Evolutionary conservation across 2,888 invertebrate species (phyloP).

Genomic region (Apotomis capreana): DNA sequence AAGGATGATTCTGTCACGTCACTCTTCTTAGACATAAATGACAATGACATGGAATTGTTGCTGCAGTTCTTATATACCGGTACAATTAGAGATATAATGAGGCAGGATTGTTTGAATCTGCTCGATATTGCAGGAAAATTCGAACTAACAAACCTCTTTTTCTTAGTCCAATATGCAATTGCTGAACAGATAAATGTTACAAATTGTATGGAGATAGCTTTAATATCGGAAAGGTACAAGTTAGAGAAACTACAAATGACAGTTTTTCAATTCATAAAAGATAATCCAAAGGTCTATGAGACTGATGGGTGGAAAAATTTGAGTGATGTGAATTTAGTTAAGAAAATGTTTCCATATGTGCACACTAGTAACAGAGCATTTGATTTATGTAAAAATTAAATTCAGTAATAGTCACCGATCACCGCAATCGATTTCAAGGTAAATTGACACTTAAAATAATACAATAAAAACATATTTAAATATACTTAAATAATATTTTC

Average conservation of each 20-base stretch:
- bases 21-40: conserved; percentile 57
- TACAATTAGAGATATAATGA: conserved; percentile 59
- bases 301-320: conserved; percentile 66
- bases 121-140: conserved; percentile 63
- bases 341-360: conserved; percentile 59
- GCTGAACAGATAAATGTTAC: conserved; percentile 59
- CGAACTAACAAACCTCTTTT: conserved; percentile 57
- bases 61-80: conserved; percentile 70
- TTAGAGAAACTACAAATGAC: conserved; percentile 56
- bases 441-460: not conserved
- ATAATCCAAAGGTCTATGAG: conserved; percentile 61
- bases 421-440: not conserved
- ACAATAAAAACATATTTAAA: not conserved
- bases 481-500: too few relatives aligned
- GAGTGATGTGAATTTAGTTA: conserved; percentile 65
- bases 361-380: conserved; percentile 27
- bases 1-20: conserved; percentile 51
- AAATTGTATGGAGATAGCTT: conserved; percentile 67
- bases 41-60: conserved; percentile 65
- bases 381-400: not conserved
- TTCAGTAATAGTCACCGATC: not conserved
- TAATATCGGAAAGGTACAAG: conserved; percentile 65
- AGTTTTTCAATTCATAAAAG: conserved; percentile 64
- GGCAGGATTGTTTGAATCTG: conserved; percentile 59
- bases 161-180: conserved; percentile 58